phyloP scores from a whole-genome alignment of 1,140 invertebrate genomes.

The Calosoma granatense region DNA sequence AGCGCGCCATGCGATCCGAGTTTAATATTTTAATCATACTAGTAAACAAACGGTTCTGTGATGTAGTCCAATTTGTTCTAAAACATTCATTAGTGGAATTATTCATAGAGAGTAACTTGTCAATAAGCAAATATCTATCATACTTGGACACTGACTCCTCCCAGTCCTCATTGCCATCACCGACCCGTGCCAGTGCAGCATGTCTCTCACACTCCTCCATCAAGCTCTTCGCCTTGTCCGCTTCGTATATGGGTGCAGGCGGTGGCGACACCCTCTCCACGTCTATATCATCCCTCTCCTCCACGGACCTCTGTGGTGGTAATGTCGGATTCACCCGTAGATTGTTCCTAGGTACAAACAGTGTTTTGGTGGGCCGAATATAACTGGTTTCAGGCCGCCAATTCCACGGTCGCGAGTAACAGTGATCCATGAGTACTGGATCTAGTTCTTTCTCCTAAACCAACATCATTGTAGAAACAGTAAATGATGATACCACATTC shows the following conservation, averaged over 20 bases:
- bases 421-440: constrained; percentile 45
- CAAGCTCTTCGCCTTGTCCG: constrained; percentile 45
- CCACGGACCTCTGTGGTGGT: constrained; percentile 14
- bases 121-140: constrained; percentile 15
- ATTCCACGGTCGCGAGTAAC: constrained; percentile 60
- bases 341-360: constrained; percentile 34
- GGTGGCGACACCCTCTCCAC: constrained; percentile 31
- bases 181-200: constrained; percentile 47
- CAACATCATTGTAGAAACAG: not conserved
- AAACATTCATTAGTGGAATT: constrained; percentile 9
- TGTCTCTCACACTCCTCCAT: constrained; percentile 66
- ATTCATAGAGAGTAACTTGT: not conserved
- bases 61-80: constrained; percentile 50
- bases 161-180: constrained; percentile 55
- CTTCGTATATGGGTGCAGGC: constrained; percentile 45
- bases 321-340: constrained; percentile 23
- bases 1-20: constrained; percentile 54
- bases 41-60: constrained; percentile 56
- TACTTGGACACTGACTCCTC: constrained; percentile 56
- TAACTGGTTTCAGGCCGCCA: constrained; percentile 55
- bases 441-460: constrained; percentile 1
- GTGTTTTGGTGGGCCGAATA: constrained; percentile 47
- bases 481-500: not conserved
- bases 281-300: constrained; percentile 38
- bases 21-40: constrained; percentile 59